Evolutionary conservation across 2,888 invertebrate genomes (phyloP).

Genomic region (Mimachlamys varia): DNA sequence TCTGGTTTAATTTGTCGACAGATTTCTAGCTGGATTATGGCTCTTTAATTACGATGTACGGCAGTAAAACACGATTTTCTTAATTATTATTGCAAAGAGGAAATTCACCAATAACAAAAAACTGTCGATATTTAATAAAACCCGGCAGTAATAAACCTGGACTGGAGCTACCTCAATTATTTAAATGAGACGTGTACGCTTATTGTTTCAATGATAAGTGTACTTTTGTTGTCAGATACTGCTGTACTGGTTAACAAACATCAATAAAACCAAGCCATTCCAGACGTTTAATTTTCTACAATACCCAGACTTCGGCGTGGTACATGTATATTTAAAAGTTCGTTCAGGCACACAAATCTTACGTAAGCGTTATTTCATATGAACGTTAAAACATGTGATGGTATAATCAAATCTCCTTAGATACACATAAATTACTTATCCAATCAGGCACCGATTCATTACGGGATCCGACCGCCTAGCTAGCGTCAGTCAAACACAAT

Average conservation of each 20-base stretch:
- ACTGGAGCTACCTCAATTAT: background rate
- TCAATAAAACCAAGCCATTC: background rate
- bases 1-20: constrained; percentile 16
- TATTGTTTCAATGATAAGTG: background rate
- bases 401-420: background rate
- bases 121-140: constrained; percentile 34
- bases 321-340: constrained; percentile 9
- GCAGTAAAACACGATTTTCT: background rate
- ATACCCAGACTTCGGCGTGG: background rate
- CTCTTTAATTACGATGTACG: background rate
- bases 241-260: background rate
- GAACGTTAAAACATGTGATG: background rate
- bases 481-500: background rate
- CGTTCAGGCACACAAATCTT: background rate
- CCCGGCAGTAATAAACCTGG: background rate
- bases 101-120: constrained; percentile 16
- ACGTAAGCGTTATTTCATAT: background rate
- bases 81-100: background rate
- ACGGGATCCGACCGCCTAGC: background rate
- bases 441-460: background rate
- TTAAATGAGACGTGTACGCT: background rate
- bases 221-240: background rate
- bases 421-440: background rate
- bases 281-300: background rate
- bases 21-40: background rate